Evolutionary conservation across 64 coral and sea anemone genomes (phyloP).

Genomic region (Stichodactyla mertensii): DNA sequence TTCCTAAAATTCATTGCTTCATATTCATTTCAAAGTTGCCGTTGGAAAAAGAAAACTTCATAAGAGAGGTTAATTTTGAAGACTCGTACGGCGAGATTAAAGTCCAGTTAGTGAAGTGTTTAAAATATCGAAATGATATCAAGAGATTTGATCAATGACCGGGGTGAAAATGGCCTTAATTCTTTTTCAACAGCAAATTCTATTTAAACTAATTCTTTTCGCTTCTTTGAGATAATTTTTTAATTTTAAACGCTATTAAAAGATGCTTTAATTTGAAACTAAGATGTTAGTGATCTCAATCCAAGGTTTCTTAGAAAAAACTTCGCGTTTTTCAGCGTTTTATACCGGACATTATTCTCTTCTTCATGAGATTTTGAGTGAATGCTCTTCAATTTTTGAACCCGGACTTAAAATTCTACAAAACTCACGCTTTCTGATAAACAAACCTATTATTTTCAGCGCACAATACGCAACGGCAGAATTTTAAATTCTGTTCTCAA

Average conservation of each 20-base stretch:
- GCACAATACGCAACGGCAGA: no score
- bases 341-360: not conserved
- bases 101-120: not conserved
- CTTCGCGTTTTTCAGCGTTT: not conserved
- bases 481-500: no score
- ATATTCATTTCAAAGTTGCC: not conserved
- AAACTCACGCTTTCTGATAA: no score
- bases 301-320: not conserved
- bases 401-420: no score
- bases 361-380: no score
- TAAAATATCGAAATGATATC: not conserved
- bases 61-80: not conserved
- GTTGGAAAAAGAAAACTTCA: not conserved
- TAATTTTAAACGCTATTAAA: conserved; percentile 10
- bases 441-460: no score
- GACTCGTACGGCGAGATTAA: not conserved
- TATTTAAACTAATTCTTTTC: conserved; percentile 10
- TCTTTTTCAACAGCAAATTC: not conserved
- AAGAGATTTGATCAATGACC: not conserved
- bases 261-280: not conserved
- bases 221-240: not conserved
- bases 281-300: not conserved
- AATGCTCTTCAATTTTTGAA: no score
- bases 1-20: no score
- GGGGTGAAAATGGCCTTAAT: conserved; percentile 4